These are phyloP conservation scores for Oncorhynchus mykiss DNA, from an alignment of 2,113 vertebrate genomes.

Conservation along the genomic window DNA sequence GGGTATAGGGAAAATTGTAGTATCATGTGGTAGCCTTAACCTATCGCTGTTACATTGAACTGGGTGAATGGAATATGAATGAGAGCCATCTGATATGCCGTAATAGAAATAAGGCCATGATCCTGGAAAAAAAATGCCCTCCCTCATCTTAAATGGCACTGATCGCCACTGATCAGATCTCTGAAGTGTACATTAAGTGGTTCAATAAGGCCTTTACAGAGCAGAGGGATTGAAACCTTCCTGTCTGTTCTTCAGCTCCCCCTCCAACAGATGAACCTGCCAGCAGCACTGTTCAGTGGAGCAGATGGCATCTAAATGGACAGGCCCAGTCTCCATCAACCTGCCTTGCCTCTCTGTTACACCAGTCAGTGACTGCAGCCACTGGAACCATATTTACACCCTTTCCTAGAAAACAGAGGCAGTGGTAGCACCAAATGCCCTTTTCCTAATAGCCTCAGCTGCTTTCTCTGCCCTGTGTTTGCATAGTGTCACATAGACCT, in stretches of 20 bases:
- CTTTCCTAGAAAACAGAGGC: slow-evolving; percentile 42
- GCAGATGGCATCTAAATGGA: slow-evolving; percentile 70
- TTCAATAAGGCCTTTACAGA: slow-evolving; percentile 42
- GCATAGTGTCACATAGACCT: background rate
- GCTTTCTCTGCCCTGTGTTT: background rate
- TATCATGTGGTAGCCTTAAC: too few relatives aligned
- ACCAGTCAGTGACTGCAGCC: slow-evolving; percentile 50
- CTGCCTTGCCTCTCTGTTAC: slow-evolving; percentile 47
- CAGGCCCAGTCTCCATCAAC: slow-evolving; percentile 71
- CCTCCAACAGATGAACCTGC: slow-evolving; percentile 63
- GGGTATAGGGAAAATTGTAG: too few relatives aligned
- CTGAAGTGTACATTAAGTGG: slow-evolving; percentile 21
- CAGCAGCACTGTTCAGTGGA: slow-evolving; percentile 49
- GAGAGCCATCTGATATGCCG: too few relatives aligned
- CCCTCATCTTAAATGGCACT: too few relatives aligned
- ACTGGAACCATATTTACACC: slow-evolving; percentile 38
- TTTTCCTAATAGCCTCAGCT: slow-evolving; percentile 22
- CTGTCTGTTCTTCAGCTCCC: slow-evolving; percentile 46
- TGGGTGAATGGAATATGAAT: too few relatives aligned
- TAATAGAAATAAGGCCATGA: too few relatives aligned
- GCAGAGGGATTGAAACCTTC: slow-evolving; percentile 39
- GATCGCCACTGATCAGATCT: background rate
- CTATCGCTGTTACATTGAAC: too few relatives aligned
- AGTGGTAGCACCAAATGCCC: slow-evolving; percentile 28
- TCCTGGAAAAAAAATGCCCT: too few relatives aligned